Conservation (phyloP, 2,113 vertebrate species). For the Ramphastos sulfuratus region DNA sequence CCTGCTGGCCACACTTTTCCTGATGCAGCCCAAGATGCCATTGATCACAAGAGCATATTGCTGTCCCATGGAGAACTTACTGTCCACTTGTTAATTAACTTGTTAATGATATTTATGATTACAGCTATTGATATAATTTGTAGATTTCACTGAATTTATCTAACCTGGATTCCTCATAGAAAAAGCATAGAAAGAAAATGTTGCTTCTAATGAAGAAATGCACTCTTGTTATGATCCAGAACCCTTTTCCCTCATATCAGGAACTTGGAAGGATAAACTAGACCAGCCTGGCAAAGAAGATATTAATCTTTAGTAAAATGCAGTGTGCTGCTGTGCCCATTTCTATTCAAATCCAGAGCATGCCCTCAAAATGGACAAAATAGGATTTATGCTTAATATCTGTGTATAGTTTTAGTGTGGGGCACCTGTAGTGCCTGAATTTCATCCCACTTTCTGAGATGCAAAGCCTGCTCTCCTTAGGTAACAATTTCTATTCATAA, state of each 20-base stretch:
- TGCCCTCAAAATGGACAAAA: not conserved
- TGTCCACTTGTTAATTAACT: too few species aligned
- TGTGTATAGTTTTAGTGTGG: not conserved
- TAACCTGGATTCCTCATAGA: not conserved
- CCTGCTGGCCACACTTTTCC: too few species aligned
- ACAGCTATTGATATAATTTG: not conserved
- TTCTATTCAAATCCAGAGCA: not conserved
- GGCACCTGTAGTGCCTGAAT: not conserved
- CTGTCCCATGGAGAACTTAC: too few species aligned
- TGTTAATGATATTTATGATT: not conserved
- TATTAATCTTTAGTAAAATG: not conserved
- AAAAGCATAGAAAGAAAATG: not conserved
- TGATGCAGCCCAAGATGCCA: too few species aligned
- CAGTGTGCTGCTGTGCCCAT: not conserved
- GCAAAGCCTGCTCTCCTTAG: rapidly evolving
- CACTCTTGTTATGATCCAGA: not conserved
- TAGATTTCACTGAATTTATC: not conserved
- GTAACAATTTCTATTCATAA: not conserved
- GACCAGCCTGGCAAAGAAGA: not conserved
- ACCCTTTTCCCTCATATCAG: rapidly evolving
- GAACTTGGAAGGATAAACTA: not conserved
- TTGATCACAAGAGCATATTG: too few species aligned
- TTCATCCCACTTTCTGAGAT: not conserved
- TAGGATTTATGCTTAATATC: not conserved
- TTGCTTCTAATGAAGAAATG: not conserved